A percentile compares a stretch with the other conserved stretches of the same genome.
Conservation (phyloP, 2,797 vertebrate genomes). For the Botia kubotai region DNA sequence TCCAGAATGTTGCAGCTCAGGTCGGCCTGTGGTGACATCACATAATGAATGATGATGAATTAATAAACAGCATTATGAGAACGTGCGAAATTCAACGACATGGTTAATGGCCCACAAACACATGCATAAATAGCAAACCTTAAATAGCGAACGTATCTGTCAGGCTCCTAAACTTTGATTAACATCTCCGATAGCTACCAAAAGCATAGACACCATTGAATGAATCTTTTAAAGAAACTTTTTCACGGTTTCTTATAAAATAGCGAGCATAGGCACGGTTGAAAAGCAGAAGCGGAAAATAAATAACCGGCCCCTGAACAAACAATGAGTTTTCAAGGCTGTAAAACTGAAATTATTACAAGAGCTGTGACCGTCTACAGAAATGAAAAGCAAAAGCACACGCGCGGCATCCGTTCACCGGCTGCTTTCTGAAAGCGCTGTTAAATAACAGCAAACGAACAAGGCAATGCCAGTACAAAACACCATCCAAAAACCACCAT, state of each 20-base stretch:
- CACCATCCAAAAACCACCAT: neutral
- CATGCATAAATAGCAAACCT: neutral
- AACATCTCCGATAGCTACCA: neutral
- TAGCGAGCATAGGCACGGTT: neutral
- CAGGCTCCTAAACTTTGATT: neutral
- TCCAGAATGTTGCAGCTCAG: slow-evolving; percentile 95
- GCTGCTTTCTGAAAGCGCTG: neutral
- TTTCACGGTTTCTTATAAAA: too few relatives aligned
- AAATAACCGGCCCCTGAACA: too few relatives aligned
- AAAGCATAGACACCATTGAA: too few relatives aligned
- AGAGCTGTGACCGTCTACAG: neutral
- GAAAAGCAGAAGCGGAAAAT: neutral
- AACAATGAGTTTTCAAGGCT: neutral
- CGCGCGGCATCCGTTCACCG: too few relatives aligned
- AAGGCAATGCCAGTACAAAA: too few relatives aligned
- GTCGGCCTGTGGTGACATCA: slow-evolving; percentile 83
- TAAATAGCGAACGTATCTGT: neutral
- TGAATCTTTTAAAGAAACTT: too few relatives aligned
- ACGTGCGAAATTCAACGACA: neutral
- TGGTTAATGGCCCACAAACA: neutral
- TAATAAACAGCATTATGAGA: neutral
- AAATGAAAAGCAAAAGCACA: neutral
- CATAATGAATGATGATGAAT: neutral
- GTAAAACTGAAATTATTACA: slow-evolving; percentile 5
- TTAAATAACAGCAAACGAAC: neutral